Base-by-base conservation (phyloP, 64 coral and sea anemone species). In the Porites lutea region DNA sequence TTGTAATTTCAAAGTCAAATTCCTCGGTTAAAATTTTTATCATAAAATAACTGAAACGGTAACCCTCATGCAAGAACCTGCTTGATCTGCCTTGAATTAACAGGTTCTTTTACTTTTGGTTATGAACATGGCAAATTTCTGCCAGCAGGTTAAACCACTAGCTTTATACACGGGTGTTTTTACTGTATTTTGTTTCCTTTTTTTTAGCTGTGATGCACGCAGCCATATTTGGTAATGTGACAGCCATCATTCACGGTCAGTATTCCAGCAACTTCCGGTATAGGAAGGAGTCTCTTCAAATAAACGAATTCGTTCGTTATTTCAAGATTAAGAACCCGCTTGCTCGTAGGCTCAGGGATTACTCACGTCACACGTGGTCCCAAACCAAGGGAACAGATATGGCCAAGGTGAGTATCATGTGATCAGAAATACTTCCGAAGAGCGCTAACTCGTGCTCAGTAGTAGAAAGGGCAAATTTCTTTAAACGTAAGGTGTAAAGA, bases 241-340 rank as follows among this genome's bases (percentile, higher is more conserved):
- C 97, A 37, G 97, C 97, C 4, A 99, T 99, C 52, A 96, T 99
- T 68, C 94, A 99, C 83, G 97, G 97, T 13, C 97, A 99, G 78
- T 99, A 99, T 79, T 99, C 97, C 20, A 96, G 97, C 68, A 99
- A 96, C 65, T 99, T 99, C 85, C 94, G 94, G 4, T 99, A 96
- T 74, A 65, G 97, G 65, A 96, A 99, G 70, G 91, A 96, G 80
- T 89, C 93, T 59, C 95, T 95, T 21, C 86, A 89, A 19, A 96
- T 99, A 46, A 99, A 99, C 47, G 92, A 99, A 45, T 99, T 99
- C 60, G 82, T 99, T 80, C 90, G 79, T 61, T 99, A 92, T 91
- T 93, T 93, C 71, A 99, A 94, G 88, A 93, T 99, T 51, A 90
- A 94, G 70, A 96, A 93, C 81, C 97, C 97, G 52, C 89, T 99